These are phyloP conservation scores for Setophaga petechia DNA, from an alignment of 2,113 vertebrate species.

Conservation along the genomic window DNA sequence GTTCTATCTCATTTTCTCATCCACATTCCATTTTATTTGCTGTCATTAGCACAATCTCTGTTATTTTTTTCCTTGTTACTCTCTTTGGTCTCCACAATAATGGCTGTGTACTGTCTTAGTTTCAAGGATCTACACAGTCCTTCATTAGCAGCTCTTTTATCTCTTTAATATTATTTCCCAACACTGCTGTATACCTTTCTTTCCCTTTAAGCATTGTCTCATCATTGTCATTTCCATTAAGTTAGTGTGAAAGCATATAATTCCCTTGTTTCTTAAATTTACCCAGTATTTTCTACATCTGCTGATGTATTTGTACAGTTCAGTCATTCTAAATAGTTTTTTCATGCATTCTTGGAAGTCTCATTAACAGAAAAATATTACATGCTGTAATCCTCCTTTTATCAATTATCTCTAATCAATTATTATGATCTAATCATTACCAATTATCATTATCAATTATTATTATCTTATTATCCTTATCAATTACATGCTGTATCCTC, in stretches of 20 bases:
- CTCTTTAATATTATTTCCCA: conserved; percentile 7
- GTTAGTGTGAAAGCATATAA: conserved; percentile 23
- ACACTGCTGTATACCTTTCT: background rate
- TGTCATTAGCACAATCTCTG: conserved; percentile 3
- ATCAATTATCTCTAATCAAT: background rate
- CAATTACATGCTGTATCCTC: background rate
- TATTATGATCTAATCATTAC: background rate
- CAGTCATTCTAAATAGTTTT: conserved; percentile 21
- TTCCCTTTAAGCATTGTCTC: conserved; percentile 15
- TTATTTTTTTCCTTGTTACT: conserved; percentile 46
- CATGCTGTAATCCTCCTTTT: background rate
- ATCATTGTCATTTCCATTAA: conserved; percentile 34
- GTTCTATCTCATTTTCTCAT: background rate
- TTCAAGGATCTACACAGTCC: background rate
- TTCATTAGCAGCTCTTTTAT: conserved; percentile 41
- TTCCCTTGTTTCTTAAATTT: conserved; percentile 40
- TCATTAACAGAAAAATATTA: conserved; percentile 19
- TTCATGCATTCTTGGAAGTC: conserved; percentile 10
- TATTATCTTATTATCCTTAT: background rate
- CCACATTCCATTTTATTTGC: conserved; percentile 11
- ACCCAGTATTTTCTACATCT: conserved; percentile 16
- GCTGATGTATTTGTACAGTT: conserved; percentile 34
- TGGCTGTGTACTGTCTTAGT: background rate
- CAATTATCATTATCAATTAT: background rate
- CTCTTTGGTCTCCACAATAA: conserved; percentile 22